Conservation (phyloP, 2,797 vertebrate species). For the Threskiornis aethiopicus region DNA sequence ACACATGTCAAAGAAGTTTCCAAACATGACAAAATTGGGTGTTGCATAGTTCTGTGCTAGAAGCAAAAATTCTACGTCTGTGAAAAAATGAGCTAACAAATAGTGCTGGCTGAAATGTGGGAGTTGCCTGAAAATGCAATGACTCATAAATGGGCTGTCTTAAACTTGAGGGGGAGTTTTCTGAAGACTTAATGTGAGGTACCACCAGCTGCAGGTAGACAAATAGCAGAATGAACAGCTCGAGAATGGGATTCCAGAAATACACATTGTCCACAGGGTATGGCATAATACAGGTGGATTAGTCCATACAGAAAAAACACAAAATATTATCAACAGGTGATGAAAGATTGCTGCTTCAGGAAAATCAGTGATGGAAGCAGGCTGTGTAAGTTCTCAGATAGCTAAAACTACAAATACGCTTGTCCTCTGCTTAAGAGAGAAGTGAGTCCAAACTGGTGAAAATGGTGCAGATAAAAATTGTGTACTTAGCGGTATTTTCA, state of each 20-base stretch:
- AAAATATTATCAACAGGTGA: fast-evolving
- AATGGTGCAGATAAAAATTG: not conserved
- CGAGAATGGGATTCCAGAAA: not conserved
- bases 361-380: not conserved
- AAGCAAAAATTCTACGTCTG: not conserved
- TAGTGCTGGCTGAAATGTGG: not conserved
- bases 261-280: fast-evolving
- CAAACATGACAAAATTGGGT: not conserved
- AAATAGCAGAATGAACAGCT: not conserved
- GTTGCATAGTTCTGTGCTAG: not conserved
- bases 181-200: not conserved
- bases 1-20: not conserved
- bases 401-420: not conserved
- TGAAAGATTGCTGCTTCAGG: not conserved
- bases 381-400: fast-evolving
- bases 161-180: not conserved
- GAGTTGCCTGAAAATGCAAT: not conserved
- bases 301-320: not conserved
- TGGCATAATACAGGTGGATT: not conserved
- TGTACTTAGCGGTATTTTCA: not conserved
- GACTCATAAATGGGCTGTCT: not conserved
- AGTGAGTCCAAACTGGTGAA: not conserved
- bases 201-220: not conserved
- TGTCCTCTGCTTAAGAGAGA: not conserved
- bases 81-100: not conserved